Evolutionary conservation across 2,888 invertebrate genomes (phyloP).

Genomic region (Spodoptera picta): DNA sequence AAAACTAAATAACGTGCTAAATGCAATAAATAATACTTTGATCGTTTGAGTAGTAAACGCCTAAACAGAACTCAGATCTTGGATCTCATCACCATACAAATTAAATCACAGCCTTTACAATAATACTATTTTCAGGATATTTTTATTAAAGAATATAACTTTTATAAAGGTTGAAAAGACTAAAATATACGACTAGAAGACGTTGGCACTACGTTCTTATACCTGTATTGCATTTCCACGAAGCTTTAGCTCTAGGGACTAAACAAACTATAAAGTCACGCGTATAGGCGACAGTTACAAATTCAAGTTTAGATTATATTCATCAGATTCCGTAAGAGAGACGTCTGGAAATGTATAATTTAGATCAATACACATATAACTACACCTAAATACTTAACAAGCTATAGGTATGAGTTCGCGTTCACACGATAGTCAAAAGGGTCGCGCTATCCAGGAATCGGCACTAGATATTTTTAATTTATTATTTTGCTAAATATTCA

Average conservation of each 20-base stretch:
- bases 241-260: slow-evolving; percentile 63
- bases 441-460: slow-evolving; percentile 77
- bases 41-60: slow-evolving; percentile 60
- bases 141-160: slow-evolving; percentile 53
- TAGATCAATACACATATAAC: slow-evolving; percentile 72
- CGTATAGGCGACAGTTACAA: slow-evolving; percentile 41
- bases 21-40: slow-evolving; percentile 46
- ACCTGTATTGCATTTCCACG: slow-evolving; percentile 63
- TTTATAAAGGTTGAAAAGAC: slow-evolving; percentile 61
- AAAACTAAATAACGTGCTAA: slow-evolving; percentile 39
- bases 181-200: slow-evolving; percentile 66
- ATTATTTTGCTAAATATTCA: slow-evolving; percentile 78
- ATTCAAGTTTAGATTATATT: slow-evolving; percentile 45
- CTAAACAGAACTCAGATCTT: slow-evolving; percentile 71
- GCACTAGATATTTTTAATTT: slow-evolving; percentile 75
- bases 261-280: slow-evolving; percentile 46
- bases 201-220: slow-evolving; percentile 71
- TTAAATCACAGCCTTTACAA: slow-evolving; percentile 86
- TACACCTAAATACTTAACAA: slow-evolving; percentile 78
- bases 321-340: slow-evolving; percentile 57
- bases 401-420: slow-evolving; percentile 76
- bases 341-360: slow-evolving; percentile 58
- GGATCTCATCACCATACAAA: slow-evolving; percentile 78
- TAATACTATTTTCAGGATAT: slow-evolving; percentile 65
- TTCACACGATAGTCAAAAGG: slow-evolving; percentile 73